These are phyloP conservation scores for Alca torda DNA, from an alignment of 2,797 vertebrate species.

Conservation along the genomic window DNA sequence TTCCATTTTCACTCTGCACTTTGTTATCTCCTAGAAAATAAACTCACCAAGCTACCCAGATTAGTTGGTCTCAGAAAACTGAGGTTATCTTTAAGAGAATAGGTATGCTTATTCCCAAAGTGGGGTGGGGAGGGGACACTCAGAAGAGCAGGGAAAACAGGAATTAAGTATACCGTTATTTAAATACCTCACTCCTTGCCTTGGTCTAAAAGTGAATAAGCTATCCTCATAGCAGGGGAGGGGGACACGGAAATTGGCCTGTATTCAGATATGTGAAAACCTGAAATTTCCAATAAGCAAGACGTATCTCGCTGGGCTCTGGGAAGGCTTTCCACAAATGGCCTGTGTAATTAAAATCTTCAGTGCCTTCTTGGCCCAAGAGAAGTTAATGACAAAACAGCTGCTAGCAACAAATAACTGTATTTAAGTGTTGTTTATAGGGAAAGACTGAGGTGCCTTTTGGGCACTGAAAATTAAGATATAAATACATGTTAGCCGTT, in stretches of 20 bases:
- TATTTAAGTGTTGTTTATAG: neutral
- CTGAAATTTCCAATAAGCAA: neutral
- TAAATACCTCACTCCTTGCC: neutral
- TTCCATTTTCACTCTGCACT: neutral
- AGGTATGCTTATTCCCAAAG: neutral
- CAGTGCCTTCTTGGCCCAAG: neutral
- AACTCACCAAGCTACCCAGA: neutral
- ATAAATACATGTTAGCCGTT: neutral
- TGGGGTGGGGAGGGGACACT: neutral
- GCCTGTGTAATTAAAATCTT: constrained; percentile 22
- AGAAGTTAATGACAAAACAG: constrained; percentile 16
- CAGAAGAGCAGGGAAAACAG: neutral
- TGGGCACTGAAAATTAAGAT: neutral
- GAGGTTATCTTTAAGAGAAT: neutral
- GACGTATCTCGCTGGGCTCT: rapidly evolving
- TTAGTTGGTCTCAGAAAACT: neutral
- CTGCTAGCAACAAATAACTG: neutral
- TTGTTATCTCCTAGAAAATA: neutral
- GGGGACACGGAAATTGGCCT: neutral
- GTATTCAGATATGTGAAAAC: neutral
- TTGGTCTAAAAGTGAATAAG: neutral
- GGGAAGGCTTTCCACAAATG: neutral
- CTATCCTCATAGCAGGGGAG: neutral
- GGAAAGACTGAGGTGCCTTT: neutral
- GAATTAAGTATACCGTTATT: neutral